Base-by-base conservation (phyloP, 2,797 vertebrate species). In the Eupleurogrammus muticus region DNA sequence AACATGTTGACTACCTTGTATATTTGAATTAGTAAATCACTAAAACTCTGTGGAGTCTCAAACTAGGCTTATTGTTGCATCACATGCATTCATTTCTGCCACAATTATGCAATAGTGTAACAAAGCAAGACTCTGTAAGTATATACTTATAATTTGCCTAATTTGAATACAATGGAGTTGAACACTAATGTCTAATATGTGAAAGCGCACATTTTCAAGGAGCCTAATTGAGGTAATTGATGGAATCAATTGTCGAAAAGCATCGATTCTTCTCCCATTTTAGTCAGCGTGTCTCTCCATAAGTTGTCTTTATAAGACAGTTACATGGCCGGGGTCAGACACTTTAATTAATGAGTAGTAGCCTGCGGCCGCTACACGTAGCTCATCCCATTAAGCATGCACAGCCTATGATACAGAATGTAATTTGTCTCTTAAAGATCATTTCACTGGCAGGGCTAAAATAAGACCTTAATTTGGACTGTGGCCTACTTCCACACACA, bases 351-450 rank as follows among this genome's bases (percentile, higher is more conserved):
- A 83, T 71, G 77, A 85, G 52, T 5, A 61, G 81, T 70, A 66
- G 67, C 87, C 85, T 54, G 68, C 66, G 85, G 88, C 56, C 10
- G 9, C 62, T 55, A 50, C 85, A 83, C 44, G 54, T 79, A 77
- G 82, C 86, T 86, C 81, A 80, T 76, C 80, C 84, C 70, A 90
- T 92, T 89, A 92, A 70, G 65, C 77, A 84, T 82, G 68, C 40
- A 69, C 57, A 75, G 77, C 67, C 68, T 23, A 61, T 79, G 80
- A 83, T 81, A 78, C 64, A 65, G 77, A 86, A 80, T 88, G 83
- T 87, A 71, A 90, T 93, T 90, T 82, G 86, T 89, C 84, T 90
- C 73, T 79, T 79, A 72, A 69, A 86, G 80, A 88, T 89, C 65
- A 81, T 77, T 79, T 84, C 73, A 73, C 67, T 47, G 69, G 83